Evolutionary conservation across 2,797 vertebrate species (phyloP).

Genomic region (Propithecus deckenii): DNA sequence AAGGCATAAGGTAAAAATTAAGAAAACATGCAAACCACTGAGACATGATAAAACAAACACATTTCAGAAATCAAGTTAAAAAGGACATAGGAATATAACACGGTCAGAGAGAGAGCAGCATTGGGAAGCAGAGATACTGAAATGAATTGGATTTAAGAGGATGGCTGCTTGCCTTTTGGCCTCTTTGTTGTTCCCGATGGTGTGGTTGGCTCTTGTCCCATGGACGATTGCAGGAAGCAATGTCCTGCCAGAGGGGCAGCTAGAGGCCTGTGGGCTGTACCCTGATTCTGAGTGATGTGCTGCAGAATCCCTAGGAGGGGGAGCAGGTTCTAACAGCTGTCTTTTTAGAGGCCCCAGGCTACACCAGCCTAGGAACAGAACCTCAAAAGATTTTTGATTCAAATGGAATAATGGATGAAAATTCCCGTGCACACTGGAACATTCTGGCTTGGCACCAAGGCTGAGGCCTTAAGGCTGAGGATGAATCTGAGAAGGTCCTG

Average conservation of each 20-base stretch:
- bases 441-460: not conserved
- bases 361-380: constrained; percentile 40
- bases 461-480: not conserved
- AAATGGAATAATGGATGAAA: constrained; percentile 11
- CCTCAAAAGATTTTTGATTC: constrained; percentile 62
- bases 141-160: constrained; percentile 18
- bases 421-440: not conserved
- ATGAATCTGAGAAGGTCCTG: not conserved
- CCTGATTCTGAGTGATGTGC: constrained; percentile 3
- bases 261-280: not conserved
- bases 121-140: not conserved
- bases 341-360: constrained; percentile 42
- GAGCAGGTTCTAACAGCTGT: constrained; percentile 49
- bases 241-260: constrained; percentile 60
- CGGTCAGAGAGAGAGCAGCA: not conserved
- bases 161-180: constrained; percentile 63
- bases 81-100: not conserved
- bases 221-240: constrained; percentile 40
- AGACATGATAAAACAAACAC: not conserved
- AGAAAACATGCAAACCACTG: not conserved
- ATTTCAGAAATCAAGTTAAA: constrained; percentile 28
- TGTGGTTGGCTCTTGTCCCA: constrained; percentile 62
- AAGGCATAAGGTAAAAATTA: not conserved
- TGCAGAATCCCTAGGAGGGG: not conserved
- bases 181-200: constrained; percentile 50